Base-by-base conservation (phyloP, 2,888 invertebrate species). In the Drepana falcataria region DNA sequence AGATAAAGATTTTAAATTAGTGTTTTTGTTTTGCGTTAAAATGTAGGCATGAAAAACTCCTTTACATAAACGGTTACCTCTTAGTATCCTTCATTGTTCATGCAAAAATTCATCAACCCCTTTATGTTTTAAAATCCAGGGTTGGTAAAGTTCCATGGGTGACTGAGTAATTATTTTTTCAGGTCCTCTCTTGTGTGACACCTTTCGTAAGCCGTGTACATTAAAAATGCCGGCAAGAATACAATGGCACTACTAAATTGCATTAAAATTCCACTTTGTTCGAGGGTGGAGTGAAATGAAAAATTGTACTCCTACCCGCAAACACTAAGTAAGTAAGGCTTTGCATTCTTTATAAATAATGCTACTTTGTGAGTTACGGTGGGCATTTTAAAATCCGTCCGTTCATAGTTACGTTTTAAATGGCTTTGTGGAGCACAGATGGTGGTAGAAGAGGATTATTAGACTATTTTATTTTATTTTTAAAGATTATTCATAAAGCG, bases 211-310 rank as follows among this genome's bases (percentile, higher is more conserved):
- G 71, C 61, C 65, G 57, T 66, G 66, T 69, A 67, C 62, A 66
- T 65, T 69, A 73, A 78, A 76, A 75, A 65, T 65, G 64, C 64
- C 56, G 66, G 65, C 65, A 49, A 60, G 59, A 55, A 65, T 63
- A 72, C 70, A 71, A 75, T 74, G 76, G 71, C 64, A 72, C 69
- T 69, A 75, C 71, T 73, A 77, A 81, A 83, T 79, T 85, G 79
- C 80, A 83, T 85, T 82, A 83, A 83, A 78, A 82, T 79, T 81
- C 79, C 68, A 61, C 76, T 85, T 79, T 78, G 77, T 75, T 69
- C 67, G 57, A 65, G 64, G 61, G 64, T 58, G 53, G 59, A 48
- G 67, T 56, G 69, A 77, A 78, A 82, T 78, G 76, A 77, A 78
- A 78, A 77, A 78, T 77, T 76, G 71, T 74, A 71, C 66, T 65